Base-by-base conservation (phyloP, 2,113 vertebrate genomes). In the Hippolais icterina region DNA sequence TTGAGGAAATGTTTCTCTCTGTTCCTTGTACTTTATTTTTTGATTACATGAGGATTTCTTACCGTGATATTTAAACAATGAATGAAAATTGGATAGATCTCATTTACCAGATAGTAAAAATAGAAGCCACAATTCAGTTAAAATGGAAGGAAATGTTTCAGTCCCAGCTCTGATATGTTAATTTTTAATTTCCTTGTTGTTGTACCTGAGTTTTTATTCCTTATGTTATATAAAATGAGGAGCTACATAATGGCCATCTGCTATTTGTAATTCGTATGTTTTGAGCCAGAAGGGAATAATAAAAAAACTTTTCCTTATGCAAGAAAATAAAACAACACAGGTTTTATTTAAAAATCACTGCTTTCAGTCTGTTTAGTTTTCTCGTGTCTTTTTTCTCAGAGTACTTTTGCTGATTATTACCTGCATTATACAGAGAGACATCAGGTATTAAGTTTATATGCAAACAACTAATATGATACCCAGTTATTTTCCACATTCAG, bases 221-320 rank as follows among this genome's bases (percentile, higher is more conserved):
- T 81, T 92, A 56, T 7, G 47, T 80, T 90, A 89, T 16, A 75
- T 92, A 93, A 92, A 89, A 90, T 17, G 13, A 66, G 37, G 68
- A 90, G 64, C 39, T 83, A 87, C 7, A 1, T 90, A 54, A 64
- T 78, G 52, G 12, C 83, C 83, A 84, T 93, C 90, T 95, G 92
- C 79, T 92, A n/a, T 90, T 90, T 75, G 64, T 89, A 75, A 78
- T 90, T 86, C 47, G 41, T 74, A 52, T 63, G 42, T 86, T 94
- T 90, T 83, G 37, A 71, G 53, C 52, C 65, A 92, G 31, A 88
- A 92, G 19, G 61, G 57, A 64, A 70, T 81, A 88, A 75, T 60
- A 75, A 60, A 90, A 78, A 72, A 42, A 39, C 46, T 86, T 87
- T 87, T 77, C 41, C 25, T 87, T 91, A 85, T 14, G 14, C 18